A percentile compares a stretch with the other conserved stretches of the same genome.
Conservation (phyloP, 2,888 invertebrate species). For the Endomychus coccineus region DNA sequence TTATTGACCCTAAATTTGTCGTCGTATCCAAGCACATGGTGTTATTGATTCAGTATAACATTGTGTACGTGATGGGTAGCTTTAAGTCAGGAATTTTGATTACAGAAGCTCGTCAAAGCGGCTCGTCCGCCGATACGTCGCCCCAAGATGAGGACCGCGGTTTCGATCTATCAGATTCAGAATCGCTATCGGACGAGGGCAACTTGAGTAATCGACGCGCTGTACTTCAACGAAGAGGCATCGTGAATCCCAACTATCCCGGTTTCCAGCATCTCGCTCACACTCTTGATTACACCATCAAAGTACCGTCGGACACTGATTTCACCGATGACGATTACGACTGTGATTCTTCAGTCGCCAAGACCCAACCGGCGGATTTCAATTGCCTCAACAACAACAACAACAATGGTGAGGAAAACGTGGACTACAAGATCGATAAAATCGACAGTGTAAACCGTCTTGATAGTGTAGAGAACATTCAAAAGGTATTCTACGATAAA, state of each 20-base stretch:
- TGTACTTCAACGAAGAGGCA: conserved; percentile 53
- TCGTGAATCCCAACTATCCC: conserved; percentile 77
- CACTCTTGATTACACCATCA: conserved; percentile 48
- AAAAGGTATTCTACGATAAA: conserved; percentile 52
- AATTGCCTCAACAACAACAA: conserved; percentile 31
- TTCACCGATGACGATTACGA: conserved; percentile 45
- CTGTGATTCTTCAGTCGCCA: no score
- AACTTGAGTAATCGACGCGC: conserved; percentile 43
- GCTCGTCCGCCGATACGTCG: conserved; percentile 40
- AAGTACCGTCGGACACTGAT: conserved; percentile 41
- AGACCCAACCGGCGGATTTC: not conserved
- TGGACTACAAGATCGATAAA: conserved; percentile 32
- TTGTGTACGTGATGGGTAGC: no score
- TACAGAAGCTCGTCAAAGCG: conserved; percentile 12
- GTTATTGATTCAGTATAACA: no score
- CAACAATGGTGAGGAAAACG: conserved; percentile 29
- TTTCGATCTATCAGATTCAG: conserved; percentile 51
- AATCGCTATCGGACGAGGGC: conserved; percentile 41
- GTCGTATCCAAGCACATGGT: no score
- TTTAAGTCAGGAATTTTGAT: not conserved
- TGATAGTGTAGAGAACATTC: conserved; percentile 47
- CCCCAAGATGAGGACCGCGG: conserved; percentile 49
- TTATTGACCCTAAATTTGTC: no score
- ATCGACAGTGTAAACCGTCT: conserved; percentile 48
- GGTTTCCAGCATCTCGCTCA: conserved; percentile 77